These are phyloP conservation scores for Pristionchus exspectatus DNA, from an alignment of 2,888 invertebrate species.

Conservation along the genomic window DNA sequence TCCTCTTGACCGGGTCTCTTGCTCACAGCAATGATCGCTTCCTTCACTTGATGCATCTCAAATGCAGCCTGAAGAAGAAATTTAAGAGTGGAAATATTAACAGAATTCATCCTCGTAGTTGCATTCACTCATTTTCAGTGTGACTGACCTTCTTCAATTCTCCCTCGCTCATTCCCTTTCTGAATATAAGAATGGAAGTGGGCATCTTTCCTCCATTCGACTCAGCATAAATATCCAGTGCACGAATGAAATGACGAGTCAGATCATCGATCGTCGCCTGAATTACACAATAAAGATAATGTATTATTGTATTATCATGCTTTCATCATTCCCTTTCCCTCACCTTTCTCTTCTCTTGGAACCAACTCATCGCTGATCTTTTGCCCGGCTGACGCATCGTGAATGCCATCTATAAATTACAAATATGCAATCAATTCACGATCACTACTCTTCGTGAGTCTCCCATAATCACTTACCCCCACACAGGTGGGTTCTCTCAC, in stretches of 20 bases:
- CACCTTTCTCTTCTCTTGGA: constrained; percentile 54
- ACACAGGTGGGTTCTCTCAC: constrained; percentile 64
- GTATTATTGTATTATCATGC: too few species aligned
- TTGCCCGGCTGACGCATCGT: constrained; percentile 21
- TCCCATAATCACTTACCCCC: constrained; percentile 57
- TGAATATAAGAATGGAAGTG: not conserved
- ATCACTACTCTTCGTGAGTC: not conserved
- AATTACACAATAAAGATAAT: not conserved
- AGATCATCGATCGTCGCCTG: constrained; percentile 31
- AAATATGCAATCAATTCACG: not conserved
- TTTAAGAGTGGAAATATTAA: not conserved
- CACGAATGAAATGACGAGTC: constrained; percentile 38
- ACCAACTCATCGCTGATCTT: constrained; percentile 52
- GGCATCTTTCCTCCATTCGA: constrained; percentile 24
- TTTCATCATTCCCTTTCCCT: not conserved
- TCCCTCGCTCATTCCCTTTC: constrained; percentile 51
- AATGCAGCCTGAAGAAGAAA: not conserved
- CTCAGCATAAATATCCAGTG: constrained; percentile 36
- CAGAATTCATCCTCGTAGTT: not conserved
- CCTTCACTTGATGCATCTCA: not conserved
- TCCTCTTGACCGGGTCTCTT: not conserved
- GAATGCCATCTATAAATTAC: constrained; percentile 50
- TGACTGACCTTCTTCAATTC: constrained; percentile 40
- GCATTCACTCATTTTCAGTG: not conserved
- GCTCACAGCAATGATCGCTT: not conserved